These are phyloP conservation scores for Gymnodraco acuticeps DNA, from an alignment of 2,797 vertebrate genomes.

Conservation along the genomic window DNA sequence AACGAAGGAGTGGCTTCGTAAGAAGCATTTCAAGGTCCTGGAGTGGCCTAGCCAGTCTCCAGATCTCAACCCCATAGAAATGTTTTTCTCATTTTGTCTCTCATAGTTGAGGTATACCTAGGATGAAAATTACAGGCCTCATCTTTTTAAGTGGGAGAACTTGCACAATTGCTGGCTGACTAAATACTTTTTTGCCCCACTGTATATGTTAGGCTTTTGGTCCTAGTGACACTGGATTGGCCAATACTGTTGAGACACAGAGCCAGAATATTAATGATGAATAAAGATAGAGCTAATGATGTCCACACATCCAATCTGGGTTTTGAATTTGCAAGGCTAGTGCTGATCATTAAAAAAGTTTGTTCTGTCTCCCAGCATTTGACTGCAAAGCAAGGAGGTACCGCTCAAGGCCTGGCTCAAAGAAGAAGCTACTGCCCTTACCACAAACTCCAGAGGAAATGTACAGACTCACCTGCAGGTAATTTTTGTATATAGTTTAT, in stretches of 20 bases:
- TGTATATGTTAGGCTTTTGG: background rate
- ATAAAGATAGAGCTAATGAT: too few species aligned
- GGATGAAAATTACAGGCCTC: too few species aligned
- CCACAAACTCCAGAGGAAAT: constrained; percentile 95
- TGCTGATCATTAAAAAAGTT: background rate
- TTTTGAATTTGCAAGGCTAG: background rate
- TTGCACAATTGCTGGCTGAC: too few species aligned
- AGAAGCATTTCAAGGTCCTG: too few species aligned
- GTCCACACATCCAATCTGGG: constrained; percentile 2
- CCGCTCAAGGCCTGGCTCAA: constrained; percentile 94
- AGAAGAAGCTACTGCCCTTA: constrained; percentile 94
- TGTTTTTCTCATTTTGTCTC: too few species aligned
- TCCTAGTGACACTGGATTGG: background rate
- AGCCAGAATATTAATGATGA: background rate
- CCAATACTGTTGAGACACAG: constrained; percentile 4
- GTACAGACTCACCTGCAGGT: constrained; percentile 98
- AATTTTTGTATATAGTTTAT: constrained; percentile 33
- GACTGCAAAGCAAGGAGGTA: constrained; percentile 96
- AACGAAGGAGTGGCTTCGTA: too few species aligned
- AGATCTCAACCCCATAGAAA: too few species aligned
- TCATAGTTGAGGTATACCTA: too few species aligned
- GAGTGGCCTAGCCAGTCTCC: too few species aligned
- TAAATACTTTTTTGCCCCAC: too few species aligned
- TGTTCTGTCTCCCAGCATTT: constrained; percentile 84
- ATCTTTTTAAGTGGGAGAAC: too few species aligned